phyloP scores from a whole-genome alignment of 2,113 vertebrate species.

The Mobula hypostoma region DNA sequence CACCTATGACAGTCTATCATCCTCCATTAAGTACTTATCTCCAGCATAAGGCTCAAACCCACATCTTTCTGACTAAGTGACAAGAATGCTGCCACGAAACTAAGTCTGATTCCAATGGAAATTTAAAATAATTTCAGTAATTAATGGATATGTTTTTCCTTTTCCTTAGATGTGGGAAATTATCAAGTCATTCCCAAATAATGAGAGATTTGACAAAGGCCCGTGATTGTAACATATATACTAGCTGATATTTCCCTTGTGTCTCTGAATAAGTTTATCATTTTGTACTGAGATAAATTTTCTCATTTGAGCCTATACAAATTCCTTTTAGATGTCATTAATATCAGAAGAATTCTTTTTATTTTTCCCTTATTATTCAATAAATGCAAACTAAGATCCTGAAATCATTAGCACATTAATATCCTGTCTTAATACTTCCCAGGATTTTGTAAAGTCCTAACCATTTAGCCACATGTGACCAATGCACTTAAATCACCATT shows the following conservation, averaged over 20 bases:
- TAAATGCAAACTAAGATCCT: background rate
- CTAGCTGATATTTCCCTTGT: background rate
- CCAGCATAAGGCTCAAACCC: background rate
- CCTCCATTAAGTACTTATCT: background rate
- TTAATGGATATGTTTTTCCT: background rate
- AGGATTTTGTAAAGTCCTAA: background rate
- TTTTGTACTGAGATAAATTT: background rate
- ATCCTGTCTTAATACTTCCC: background rate
- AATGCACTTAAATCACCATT: background rate
- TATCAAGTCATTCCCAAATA: background rate
- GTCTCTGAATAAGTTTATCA: background rate
- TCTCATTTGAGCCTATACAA: background rate
- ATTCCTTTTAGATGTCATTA: background rate
- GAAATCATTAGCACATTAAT: background rate
- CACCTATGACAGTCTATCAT: background rate
- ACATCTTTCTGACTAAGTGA: background rate
- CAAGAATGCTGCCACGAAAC: too few species aligned
- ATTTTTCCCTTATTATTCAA: background rate
- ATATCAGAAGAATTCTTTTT: background rate
- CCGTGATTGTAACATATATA: background rate
- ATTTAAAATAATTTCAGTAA: background rate
- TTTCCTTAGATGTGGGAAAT: background rate
- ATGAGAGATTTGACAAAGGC: background rate
- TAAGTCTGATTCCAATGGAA: background rate
- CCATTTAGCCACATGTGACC: background rate